These are phyloP conservation scores for Argopecten irradians DNA, from an alignment of 1,140 invertebrate genomes.

Conservation along the genomic window DNA sequence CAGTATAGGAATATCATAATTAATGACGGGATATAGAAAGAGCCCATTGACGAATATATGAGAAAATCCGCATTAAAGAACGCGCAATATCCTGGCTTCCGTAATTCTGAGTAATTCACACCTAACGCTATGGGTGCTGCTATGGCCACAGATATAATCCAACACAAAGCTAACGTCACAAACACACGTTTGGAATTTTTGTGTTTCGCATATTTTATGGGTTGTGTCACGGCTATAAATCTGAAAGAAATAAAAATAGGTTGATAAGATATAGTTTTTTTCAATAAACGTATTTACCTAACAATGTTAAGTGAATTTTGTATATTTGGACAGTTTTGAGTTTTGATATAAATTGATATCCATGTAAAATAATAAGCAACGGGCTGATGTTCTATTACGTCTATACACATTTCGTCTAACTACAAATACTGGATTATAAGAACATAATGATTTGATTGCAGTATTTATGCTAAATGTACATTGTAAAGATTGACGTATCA, in stretches of 20 bases:
- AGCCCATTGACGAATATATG: slow-evolving; percentile 97
- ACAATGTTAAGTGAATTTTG: too few relatives aligned
- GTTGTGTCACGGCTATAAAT: slow-evolving; percentile 99
- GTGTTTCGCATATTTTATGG: slow-evolving; percentile 99
- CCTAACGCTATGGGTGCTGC: slow-evolving; percentile 98
- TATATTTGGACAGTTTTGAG: too few relatives aligned
- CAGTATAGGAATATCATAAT: slow-evolving; percentile 99
- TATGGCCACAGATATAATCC: slow-evolving; percentile 96
- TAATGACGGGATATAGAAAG: slow-evolving; percentile 99
- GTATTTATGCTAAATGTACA: too few relatives aligned
- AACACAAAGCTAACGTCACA: slow-evolving; percentile 96
- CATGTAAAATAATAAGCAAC: too few relatives aligned
- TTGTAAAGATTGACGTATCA: slow-evolving; percentile 69
- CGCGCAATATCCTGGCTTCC: slow-evolving; percentile 82
- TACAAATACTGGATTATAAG: too few relatives aligned
- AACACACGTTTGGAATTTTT: slow-evolving; percentile 97
- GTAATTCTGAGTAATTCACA: slow-evolving; percentile 83
- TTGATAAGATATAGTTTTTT: slow-evolving; percentile 24
- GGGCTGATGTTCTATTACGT: too few relatives aligned
- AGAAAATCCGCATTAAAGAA: slow-evolving; percentile 99
- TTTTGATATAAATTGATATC: too few relatives aligned
- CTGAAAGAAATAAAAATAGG: slow-evolving; percentile 79
- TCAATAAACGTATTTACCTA: too few relatives aligned
- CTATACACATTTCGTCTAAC: too few relatives aligned
- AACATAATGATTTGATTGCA: too few relatives aligned